These are phyloP conservation scores for Osedax fenrisi DNA, from an alignment of 2,888 invertebrate genomes.

Conservation along the genomic window DNA sequence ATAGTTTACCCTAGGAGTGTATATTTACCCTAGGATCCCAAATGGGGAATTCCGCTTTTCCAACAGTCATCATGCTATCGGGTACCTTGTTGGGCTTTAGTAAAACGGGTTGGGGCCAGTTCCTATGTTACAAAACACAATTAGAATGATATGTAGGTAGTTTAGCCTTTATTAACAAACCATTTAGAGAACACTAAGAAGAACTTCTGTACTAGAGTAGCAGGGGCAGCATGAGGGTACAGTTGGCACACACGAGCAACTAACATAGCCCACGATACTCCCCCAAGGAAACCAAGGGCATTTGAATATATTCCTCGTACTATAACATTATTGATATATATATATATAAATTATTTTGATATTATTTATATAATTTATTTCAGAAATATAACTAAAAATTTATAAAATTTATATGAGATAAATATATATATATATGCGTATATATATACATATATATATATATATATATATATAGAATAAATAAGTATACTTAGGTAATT, in stretches of 20 bases:
- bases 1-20: no score
- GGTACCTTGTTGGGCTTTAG: slow-evolving; percentile 61
- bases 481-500: no score
- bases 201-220: slow-evolving; percentile 90
- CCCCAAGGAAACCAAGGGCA: slow-evolving; percentile 88
- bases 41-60: slow-evolving; percentile 68
- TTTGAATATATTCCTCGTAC: slow-evolving; percentile 92
- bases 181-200: slow-evolving; percentile 94
- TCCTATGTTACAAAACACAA: slow-evolving; percentile 24
- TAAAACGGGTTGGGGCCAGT: slow-evolving; percentile 95
- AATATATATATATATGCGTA: neutral
- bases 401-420: neutral
- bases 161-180: no score
- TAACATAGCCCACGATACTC: slow-evolving; percentile 98
- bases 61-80: slow-evolving; percentile 58
- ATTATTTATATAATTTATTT: no score
- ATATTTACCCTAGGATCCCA: slow-evolving; percentile 86
- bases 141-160: no score
- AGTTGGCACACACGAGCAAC: slow-evolving; percentile 94
- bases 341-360: no score
- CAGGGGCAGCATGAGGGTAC: slow-evolving; percentile 88
- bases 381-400: no score
- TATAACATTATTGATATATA: slow-evolving; percentile 36
- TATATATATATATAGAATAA: neutral
- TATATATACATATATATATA: neutral